A percentile compares a stretch with the other conserved stretches of the same genome.
phyloP scores from a whole-genome alignment of 1,140 invertebrate species.

The Ostrea denselamellosa region DNA sequence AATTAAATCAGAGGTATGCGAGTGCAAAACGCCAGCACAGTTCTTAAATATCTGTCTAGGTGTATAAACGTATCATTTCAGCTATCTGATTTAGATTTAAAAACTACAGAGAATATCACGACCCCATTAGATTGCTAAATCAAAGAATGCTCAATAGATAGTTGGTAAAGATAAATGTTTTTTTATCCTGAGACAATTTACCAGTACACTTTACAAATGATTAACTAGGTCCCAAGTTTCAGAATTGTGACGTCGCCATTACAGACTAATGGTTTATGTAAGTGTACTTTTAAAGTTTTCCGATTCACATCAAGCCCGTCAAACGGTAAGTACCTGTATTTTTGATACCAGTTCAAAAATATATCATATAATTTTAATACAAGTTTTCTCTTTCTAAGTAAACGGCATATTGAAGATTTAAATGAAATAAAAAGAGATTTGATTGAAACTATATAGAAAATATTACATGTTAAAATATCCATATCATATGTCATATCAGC shows the following conservation, averaged over 20 bases:
- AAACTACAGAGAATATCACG: background rate
- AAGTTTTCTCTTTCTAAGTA: too few species aligned
- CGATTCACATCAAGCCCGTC: too few species aligned
- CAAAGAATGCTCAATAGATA: slow-evolving; percentile 1
- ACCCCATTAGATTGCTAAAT: background rate
- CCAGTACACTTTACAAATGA: background rate
- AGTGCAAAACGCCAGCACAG: background rate
- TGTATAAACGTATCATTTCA: background rate
- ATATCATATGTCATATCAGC: too few species aligned
- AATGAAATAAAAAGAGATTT: too few species aligned
- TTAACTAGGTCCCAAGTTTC: background rate
- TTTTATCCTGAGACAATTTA: background rate
- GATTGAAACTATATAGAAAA: too few species aligned
- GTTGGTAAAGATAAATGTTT: background rate
- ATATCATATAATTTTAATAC: too few species aligned
- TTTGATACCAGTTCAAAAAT: too few species aligned
- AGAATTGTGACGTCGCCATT: background rate
- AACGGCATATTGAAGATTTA: too few species aligned
- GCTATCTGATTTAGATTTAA: background rate
- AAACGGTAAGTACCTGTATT: too few species aligned
- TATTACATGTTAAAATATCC: too few species aligned
- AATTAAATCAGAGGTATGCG: background rate
- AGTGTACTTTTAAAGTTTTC: background rate
- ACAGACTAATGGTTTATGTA: background rate
- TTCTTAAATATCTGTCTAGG: background rate